Evolutionary conservation across 1,140 invertebrate species (phyloP).

Genomic region (Orius insidiosus): DNA sequence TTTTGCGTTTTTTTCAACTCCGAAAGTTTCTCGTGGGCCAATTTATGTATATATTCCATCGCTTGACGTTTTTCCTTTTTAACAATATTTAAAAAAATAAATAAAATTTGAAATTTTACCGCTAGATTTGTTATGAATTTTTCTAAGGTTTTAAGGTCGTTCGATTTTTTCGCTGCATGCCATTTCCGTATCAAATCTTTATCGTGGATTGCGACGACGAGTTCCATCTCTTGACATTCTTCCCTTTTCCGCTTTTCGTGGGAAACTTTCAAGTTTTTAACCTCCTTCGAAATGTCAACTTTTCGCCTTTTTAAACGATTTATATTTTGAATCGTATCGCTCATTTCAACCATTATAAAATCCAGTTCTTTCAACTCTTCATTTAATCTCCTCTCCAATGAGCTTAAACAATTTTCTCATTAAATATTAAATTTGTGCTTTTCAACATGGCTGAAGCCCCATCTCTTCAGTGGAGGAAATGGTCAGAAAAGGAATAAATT

Average conservation of each 20-base stretch:
- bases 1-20: conserved; percentile 3
- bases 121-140: conserved; percentile 6
- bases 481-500: no score
- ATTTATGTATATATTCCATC: conserved; percentile 18
- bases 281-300: conserved; percentile 23
- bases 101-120: conserved; percentile 1
- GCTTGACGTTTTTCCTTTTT: conserved; percentile 26
- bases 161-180: conserved; percentile 2
- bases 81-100: conserved; percentile 18
- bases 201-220: background rate
- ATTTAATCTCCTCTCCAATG: conserved; percentile 20
- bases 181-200: conserved; percentile 6
- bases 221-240: conserved; percentile 8
- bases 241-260: conserved; percentile 4
- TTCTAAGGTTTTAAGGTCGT: background rate
- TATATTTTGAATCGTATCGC: conserved; percentile 20
- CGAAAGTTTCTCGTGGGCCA: conserved; percentile 12
- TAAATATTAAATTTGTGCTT: no score
- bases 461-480: no score
- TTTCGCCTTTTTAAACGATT: conserved; percentile 23
- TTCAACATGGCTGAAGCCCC: no score
- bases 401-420: no score
- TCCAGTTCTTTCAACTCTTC: conserved; percentile 23
- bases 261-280: conserved; percentile 3
- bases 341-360: conserved; percentile 22